Conservation (phyloP, 2,888 invertebrate genomes). For the Cyclophora punctaria region DNA sequence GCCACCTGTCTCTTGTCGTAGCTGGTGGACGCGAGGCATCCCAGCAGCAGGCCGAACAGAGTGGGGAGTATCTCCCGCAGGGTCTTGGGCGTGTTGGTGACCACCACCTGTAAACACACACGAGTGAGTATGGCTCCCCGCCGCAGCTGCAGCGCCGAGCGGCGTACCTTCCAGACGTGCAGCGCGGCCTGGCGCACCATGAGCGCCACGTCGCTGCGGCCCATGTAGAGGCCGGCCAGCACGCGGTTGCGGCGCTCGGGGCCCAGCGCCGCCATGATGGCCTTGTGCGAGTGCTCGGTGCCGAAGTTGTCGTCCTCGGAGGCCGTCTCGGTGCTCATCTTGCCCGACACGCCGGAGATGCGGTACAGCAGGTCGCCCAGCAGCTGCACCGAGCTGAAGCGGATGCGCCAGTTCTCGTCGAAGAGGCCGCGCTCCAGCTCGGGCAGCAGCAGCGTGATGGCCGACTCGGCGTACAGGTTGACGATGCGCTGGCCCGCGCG, state of each 20-base stretch:
- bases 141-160: constrained; percentile 15
- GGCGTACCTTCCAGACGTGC: constrained; percentile 93
- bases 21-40: constrained; percentile 96
- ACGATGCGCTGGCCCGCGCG: constrained; percentile 98
- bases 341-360: constrained; percentile 97
- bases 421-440: constrained; percentile 95
- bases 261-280: constrained; percentile 92
- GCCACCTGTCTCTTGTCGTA: constrained; percentile 98
- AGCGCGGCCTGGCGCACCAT: constrained; percentile 98
- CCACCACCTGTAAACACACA: constrained; percentile 79
- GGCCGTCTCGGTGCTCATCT: constrained; percentile 99
- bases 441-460: constrained; percentile 92
- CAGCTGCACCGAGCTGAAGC: constrained; percentile 95
- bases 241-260: constrained; percentile 93
- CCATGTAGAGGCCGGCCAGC: constrained; percentile 96
- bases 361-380: constrained; percentile 94
- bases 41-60: constrained; percentile 91
- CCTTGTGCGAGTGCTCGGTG: constrained; percentile 94
- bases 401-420: constrained; percentile 98
- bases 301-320: constrained; percentile 99
- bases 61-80: constrained; percentile 96
- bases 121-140: constrained; percentile 19
- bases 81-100: constrained; percentile 97
- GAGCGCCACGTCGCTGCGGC: constrained; percentile 95
- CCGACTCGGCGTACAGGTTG: constrained; percentile 95